These are phyloP conservation scores for Sebastes nivosus DNA, from an alignment of 2,797 vertebrate species.

Conservation along the genomic window DNA sequence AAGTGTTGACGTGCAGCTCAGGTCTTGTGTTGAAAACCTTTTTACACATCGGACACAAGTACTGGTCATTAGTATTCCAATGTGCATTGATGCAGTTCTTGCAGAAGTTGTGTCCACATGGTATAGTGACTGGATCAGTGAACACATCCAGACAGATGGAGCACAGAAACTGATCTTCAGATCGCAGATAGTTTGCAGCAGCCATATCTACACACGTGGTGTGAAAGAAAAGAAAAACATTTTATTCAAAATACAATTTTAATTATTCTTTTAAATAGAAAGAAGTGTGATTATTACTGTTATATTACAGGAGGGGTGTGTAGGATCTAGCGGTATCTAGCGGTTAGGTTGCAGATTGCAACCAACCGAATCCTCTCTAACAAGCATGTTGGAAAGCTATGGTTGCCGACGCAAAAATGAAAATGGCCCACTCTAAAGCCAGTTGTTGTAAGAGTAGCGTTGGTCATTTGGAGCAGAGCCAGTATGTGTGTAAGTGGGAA, in stretches of 20 bases:
- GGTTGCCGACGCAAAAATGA: too few species aligned
- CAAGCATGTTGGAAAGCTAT: too few species aligned
- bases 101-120: conserved; percentile 27
- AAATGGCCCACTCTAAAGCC: too few species aligned
- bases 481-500: too few species aligned
- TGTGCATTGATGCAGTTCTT: background rate
- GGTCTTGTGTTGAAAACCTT: background rate
- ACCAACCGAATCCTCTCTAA: too few species aligned
- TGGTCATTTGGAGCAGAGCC: too few species aligned
- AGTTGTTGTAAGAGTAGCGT: too few species aligned
- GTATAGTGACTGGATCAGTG: background rate
- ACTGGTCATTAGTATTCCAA: background rate
- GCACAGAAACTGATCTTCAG: conserved; percentile 12
- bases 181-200: background rate
- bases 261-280: background rate
- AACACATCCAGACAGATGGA: conserved; percentile 17
- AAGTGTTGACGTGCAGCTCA: too few species aligned
- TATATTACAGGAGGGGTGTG: background rate
- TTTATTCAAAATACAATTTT: background rate
- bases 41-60: background rate
- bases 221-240: background rate
- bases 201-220: background rate
- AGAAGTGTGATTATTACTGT: background rate
- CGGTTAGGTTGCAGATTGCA: too few species aligned
- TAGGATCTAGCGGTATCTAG: too few species aligned